Evolutionary conservation across 2,113 vertebrate genomes (phyloP).

Genomic region (Chiloscyllium plagiosum): DNA sequence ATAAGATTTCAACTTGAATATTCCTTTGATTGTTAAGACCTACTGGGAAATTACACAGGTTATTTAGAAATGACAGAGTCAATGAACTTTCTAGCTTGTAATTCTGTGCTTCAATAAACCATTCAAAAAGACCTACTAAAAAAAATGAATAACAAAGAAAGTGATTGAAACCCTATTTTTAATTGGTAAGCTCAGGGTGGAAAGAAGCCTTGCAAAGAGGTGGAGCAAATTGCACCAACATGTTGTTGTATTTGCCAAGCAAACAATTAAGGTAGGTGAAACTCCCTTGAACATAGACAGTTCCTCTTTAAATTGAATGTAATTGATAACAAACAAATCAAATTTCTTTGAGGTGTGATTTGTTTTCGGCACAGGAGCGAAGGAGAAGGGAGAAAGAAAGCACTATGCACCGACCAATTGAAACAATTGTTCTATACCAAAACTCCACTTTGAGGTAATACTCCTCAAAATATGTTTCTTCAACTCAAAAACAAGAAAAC

Average conservation of each 20-base stretch:
- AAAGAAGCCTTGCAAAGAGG: neutral
- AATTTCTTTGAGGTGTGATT: neutral
- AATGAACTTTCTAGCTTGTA: neutral
- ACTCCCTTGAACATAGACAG: neutral
- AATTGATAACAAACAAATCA: conserved; percentile 9
- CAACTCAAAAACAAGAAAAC: neutral
- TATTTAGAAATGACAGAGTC: conserved; percentile 1
- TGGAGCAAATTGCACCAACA: neutral
- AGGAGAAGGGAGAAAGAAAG: neutral
- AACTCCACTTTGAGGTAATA: conserved; percentile 15
- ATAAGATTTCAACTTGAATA: neutral
- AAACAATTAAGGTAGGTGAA: neutral
- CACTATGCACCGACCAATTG: neutral
- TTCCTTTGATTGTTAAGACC: neutral
- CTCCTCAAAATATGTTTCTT: conserved; percentile 1
- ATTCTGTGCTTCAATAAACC: neutral
- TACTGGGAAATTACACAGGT: neutral
- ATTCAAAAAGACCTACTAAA: neutral
- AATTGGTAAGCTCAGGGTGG: too few relatives aligned
- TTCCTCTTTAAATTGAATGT: neutral
- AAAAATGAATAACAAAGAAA: neutral
- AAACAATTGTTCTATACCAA: neutral
- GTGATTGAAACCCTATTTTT: neutral
- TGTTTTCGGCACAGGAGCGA: neutral
- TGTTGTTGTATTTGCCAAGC: neutral